Evolutionary conservation across 2,797 vertebrate species (phyloP).

Genomic region (Thaleichthys pacificus): DNA sequence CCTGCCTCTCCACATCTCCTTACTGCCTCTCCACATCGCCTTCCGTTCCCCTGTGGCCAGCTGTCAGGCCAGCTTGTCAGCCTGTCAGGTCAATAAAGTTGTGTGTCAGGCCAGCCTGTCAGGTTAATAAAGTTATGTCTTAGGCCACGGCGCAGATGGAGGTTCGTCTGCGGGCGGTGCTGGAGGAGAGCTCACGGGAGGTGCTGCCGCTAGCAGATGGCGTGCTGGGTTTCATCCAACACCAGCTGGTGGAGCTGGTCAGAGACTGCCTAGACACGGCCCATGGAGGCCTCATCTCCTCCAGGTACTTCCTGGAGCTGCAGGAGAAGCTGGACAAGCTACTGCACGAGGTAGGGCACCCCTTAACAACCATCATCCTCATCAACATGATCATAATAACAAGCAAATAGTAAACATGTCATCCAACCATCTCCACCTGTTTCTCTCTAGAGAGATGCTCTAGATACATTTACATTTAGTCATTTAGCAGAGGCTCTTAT

Average conservation of each 20-base stretch:
- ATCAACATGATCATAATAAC: no score
- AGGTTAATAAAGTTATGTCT: conserved; percentile 15
- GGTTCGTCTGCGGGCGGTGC: conserved; percentile 84
- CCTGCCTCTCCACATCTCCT: no score
- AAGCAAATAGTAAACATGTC: no score
- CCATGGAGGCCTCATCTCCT: conserved; percentile 86
- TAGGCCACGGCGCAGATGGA: conserved; percentile 93
- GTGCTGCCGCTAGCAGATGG: conserved; percentile 87
- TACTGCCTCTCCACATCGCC: background rate
- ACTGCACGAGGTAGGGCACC: conserved; percentile 76
- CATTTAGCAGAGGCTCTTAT: no score
- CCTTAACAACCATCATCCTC: conserved; percentile 17
- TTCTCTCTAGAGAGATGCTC: no score
- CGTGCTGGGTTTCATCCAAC: conserved; percentile 92
- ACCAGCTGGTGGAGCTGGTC: conserved; percentile 90
- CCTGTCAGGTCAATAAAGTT: no score
- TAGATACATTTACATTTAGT: no score
- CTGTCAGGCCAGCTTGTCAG: no score
- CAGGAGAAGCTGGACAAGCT: conserved; percentile 94
- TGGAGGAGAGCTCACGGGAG: conserved; percentile 76
- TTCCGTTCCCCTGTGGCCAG: no score
- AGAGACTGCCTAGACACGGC: conserved; percentile 93
- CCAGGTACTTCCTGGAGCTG: conserved; percentile 92
- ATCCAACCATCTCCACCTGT: no score
- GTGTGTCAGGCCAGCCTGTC: background rate